These are phyloP conservation scores for Linyphia triangularis DNA, from an alignment of 2,888 invertebrate species.

Conservation along the genomic window DNA sequence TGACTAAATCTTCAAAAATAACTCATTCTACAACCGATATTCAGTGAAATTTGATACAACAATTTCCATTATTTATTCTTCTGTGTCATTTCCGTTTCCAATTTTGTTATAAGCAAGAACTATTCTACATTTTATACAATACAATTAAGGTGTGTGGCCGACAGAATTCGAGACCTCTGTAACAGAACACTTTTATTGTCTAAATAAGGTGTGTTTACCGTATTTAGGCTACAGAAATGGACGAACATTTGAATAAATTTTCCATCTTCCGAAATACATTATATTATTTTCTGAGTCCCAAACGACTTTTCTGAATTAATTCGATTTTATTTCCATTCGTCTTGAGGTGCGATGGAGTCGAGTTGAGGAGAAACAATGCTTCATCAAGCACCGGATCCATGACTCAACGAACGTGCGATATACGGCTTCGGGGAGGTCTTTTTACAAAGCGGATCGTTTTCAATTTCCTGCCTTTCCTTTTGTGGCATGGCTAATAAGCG, in stretches of 20 bases:
- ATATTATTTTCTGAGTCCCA: background rate
- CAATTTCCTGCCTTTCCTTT: conserved; percentile 55
- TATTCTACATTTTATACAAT: no score
- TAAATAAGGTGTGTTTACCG: no score
- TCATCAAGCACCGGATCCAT: conserved; percentile 57
- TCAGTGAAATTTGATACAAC: no score
- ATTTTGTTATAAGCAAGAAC: no score
- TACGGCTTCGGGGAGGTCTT: background rate
- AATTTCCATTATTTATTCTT: no score
- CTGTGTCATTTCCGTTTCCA: no score
- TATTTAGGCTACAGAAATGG: background rate
- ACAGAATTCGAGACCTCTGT: no score
- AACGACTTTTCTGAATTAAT: background rate
- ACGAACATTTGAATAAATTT: background rate
- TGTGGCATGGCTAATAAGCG: background rate
- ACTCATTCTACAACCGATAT: no score
- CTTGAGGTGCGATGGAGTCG: background rate
- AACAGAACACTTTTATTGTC: background rate
- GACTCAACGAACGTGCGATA: conserved; percentile 1
- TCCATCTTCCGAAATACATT: background rate
- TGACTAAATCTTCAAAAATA: no score
- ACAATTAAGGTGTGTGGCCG: no score
- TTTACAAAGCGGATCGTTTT: conserved; percentile 47
- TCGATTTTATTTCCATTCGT: background rate
- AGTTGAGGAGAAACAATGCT: conserved; percentile 47